Base-by-base conservation (phyloP, 2,113 vertebrate genomes). In the Callithrix jacchus region DNA sequence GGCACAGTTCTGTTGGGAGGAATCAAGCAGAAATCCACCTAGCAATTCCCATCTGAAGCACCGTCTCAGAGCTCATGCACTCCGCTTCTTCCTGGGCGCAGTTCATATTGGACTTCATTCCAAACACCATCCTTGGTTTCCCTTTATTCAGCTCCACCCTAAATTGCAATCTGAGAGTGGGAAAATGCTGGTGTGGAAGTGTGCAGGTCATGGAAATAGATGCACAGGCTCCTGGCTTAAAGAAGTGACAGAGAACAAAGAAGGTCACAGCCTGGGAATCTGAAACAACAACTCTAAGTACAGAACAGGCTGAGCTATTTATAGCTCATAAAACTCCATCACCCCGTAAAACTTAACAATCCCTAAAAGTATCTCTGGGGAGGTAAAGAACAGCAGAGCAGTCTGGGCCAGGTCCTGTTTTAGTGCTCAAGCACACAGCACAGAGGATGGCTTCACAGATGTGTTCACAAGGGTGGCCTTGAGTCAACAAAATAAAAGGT, bases 301-400 rank as follows among this genome's bases (percentile, higher is more conserved):
- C 86, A 91, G 86, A 90, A 80, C 21, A 96, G 64, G 54, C 30
- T 11, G 42, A 58, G 86, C 87, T 96, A 77, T 71, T 97, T 91
- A 94, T 54, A 74, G 88, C 13, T 47, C 52, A 47, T 97, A 91
- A 97, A 97, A 70, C 85, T 74, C 86, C 42, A 12, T 89, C 35
- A 47, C 27, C 47, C 37, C 42, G 27, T 97, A 97, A 96, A 97
- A 91, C 21, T 93, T 93, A 96, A 95, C 61, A 95, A 90, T 20
- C 89, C 82, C 82, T 79, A 2, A 37, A 76, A 74, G 66, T 79
- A 74, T 68, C 66, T 83, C 73, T 70, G 80, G 80, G 68, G 45
- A 86, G 52, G 66, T 30, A 56, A 52, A 87, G 40, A 71, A 6
- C 45, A 49, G 66, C n/a, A 40, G 64, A 73, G 86, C 8, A 14